Base-by-base conservation (phyloP, 2,888 invertebrate species). In the Diachrysia chrysitis region DNA sequence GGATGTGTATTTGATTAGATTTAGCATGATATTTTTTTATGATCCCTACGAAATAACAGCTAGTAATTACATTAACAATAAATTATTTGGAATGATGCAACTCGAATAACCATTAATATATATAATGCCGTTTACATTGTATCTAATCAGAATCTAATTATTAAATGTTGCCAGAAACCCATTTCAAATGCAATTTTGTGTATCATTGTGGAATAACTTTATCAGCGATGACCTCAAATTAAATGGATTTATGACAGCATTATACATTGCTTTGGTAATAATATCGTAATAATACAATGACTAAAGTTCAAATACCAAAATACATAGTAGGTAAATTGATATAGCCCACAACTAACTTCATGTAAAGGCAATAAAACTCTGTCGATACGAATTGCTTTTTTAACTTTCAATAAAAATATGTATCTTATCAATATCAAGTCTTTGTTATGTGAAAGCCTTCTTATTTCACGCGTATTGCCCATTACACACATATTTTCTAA, bases 181-280 rank as follows among this genome's bases (percentile, higher is more conserved):
- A 42, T 42, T 42, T 42, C 42, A n/a, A 42, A 42, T n/a, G 42
- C 42, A 42, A 42, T 42, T 42, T n/a, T n/a, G 42, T n/a, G 42
- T 42, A n/a, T 42, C 42, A 42, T n/a, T 42, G 42, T n/a, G n/a
- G 14, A 42, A 42, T 42, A 6, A 37, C n/a, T 42, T 42, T 42
- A 42, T 42, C 6, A 7, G n/a, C n/a, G 32, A n/a, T n/a, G 16
- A n/a, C 42, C 5, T 42, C 42, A n/a, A 42, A 42, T 42, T n/a
- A 42, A 42, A 42, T 42, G n/a, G 42, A 42, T 42, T 42, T 42
- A 42, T 42, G n/a, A 42, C 42, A 42, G 6, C 42, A 7, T 6
- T n/a, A 6, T 42, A 42, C 4, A 6, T 42, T n/a, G 42, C n/a
- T 37, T 32, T 42, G n/a, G 14, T 14, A 37, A 42, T n/a, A 42